Base-by-base conservation (phyloP, 2,113 vertebrate species). In the Paratilapia polleni region DNA sequence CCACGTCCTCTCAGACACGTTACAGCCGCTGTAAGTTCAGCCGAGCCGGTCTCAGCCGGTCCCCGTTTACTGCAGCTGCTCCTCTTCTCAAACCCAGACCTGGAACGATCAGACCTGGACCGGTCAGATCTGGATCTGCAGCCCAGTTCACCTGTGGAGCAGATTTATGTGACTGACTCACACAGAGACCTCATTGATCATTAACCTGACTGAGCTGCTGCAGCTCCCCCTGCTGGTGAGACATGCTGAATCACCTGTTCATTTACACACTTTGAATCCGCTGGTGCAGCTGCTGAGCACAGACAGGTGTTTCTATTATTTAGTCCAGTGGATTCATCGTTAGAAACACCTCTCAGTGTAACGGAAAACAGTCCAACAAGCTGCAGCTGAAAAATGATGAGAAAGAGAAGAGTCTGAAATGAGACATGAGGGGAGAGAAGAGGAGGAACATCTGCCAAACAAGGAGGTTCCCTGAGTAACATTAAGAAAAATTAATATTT, bases 21-120 rank as follows among this genome's bases (percentile, higher is more conserved):
- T 5, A 41, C 38, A 41, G 38, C 38, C 9, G 38, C 38, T 36
- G 43, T 1, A 6, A 5, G 14, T 4, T 19, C 26, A 20, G 58
- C 38, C 47, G 14, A 63, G 36, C 47, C n/a, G 10, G 61, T 17
- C 60, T 61, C 31, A 61, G 15, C 24, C 54, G 0, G 62, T n/a
- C 26, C 68, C 41, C 74, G 73, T 78, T 89, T 78, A 5, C 62
- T 60, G 75, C 88, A 86, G 77, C 86, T 76, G 83, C 54, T 88
- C 3, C 1, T 77, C 8, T 8, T 85, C 85, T 54, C 82, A 56
- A 60, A 20, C 14, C 38, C 34, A 63, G 10, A 63, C 61, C 61
- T 36, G 60, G 22, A 10, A 17, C 60, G 11, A 13, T 31, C 14
- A 17, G 59, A 61, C 26, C 59, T 31, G 26, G 28, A 31, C 26